phyloP scores from a whole-genome alignment of 2,888 invertebrate genomes.

The Cactoblastis cactorum region DNA sequence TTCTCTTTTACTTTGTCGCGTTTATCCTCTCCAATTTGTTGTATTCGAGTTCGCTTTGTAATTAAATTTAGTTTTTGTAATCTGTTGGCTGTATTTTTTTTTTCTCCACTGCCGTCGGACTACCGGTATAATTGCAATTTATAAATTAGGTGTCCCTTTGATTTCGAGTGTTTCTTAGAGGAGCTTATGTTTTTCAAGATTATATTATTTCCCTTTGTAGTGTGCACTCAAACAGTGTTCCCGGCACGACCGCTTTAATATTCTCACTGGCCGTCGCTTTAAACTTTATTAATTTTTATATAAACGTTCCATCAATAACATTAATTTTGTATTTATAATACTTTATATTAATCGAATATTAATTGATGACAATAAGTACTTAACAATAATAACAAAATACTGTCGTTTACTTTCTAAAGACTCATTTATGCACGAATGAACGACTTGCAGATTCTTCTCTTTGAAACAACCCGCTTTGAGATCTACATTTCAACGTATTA shows the following conservation, averaged over 20 bases:
- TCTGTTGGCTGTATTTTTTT: conserved; percentile 64
- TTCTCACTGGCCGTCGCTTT: conserved; percentile 12
- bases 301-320: neutral
- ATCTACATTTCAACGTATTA: too few relatives aligned
- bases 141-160: conserved; percentile 70
- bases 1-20: conserved; percentile 79
- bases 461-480: too few relatives aligned
- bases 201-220: conserved; percentile 53
- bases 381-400: too few relatives aligned
- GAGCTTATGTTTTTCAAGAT: conserved; percentile 50
- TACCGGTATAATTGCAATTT: conserved; percentile 74
- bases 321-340: conserved; percentile 18
- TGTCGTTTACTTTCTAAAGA: too few relatives aligned
- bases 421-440: too few relatives aligned
- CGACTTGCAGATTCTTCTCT: too few relatives aligned
- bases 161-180: conserved; percentile 57
- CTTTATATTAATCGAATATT: conserved; percentile 18
- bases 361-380: too few relatives aligned
- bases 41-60: conserved; percentile 75
- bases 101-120: conserved; percentile 49
- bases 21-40: conserved; percentile 78
- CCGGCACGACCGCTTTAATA: conserved; percentile 27
- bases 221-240: conserved; percentile 38
- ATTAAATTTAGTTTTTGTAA: conserved; percentile 78
- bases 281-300: conserved; percentile 7